Conservation (phyloP, 2,113 vertebrate genomes). For the Turnix velox region DNA sequence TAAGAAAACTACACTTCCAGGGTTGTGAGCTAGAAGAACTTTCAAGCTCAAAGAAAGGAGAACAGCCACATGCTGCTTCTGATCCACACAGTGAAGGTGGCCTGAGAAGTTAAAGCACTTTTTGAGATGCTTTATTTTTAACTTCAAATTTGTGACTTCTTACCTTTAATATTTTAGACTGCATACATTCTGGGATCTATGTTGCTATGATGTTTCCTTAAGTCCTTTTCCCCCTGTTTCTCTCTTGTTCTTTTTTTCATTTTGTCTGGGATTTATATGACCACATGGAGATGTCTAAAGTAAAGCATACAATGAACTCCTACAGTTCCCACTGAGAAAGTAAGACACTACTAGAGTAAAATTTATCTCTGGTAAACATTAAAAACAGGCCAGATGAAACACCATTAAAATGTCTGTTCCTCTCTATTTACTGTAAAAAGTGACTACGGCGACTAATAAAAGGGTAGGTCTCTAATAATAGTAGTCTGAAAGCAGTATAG, state of each 20-base stretch:
- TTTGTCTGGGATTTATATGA: background rate
- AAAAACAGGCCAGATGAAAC: background rate
- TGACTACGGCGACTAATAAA: background rate
- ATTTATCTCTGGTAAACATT: background rate
- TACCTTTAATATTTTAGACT: background rate
- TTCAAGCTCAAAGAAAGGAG: background rate
- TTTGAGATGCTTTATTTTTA: background rate
- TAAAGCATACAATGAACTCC: background rate
- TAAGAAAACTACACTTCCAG: background rate
- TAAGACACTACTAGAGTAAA: background rate
- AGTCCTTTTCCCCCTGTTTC: background rate
- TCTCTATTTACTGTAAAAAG: background rate
- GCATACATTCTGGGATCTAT: background rate
- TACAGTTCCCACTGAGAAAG: background rate
- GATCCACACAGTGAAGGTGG: background rate
- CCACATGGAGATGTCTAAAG: background rate
- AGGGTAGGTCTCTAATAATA: background rate
- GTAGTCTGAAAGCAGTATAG: background rate
- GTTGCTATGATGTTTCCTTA: background rate
- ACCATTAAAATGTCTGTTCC: background rate
- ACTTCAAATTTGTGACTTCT: background rate
- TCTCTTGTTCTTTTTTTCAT: background rate
- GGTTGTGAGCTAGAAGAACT: background rate
- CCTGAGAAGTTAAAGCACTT: background rate
- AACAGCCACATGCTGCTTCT: background rate